Evolutionary conservation across 1,140 invertebrate genomes (phyloP).

Genomic region (Pogonus chalceus): DNA sequence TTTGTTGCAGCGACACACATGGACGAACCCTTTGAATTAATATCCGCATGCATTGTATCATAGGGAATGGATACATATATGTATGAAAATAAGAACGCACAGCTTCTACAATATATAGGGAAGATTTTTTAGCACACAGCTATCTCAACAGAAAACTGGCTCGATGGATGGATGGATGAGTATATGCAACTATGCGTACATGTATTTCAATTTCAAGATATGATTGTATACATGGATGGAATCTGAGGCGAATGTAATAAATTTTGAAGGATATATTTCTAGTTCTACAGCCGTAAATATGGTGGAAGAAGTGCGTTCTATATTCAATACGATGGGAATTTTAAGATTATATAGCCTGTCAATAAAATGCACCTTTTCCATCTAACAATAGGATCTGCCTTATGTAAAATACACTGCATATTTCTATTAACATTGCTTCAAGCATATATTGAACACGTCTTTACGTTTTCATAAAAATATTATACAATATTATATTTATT

Average conservation of each 20-base stretch:
- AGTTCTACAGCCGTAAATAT: not conserved
- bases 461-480: too few relatives aligned
- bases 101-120: not conserved
- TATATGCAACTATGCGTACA: slow-evolving; percentile 1
- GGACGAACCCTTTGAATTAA: not conserved
- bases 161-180: too few relatives aligned
- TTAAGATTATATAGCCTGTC: not conserved
- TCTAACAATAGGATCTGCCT: too few relatives aligned
- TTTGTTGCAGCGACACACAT: not conserved
- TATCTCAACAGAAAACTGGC: too few relatives aligned
- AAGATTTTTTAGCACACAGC: not conserved
- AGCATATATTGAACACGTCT: too few relatives aligned
- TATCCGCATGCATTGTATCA: not conserved
- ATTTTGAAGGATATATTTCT: slow-evolving; percentile 1
- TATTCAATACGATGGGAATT: not conserved
- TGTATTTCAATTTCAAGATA: slow-evolving; percentile 4
- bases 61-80: too few relatives aligned
- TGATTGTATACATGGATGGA: slow-evolving; percentile 3
- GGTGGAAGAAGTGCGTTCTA: not conserved
- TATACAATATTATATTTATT: too few relatives aligned
- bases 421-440: too few relatives aligned
- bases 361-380: not conserved
- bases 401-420: too few relatives aligned
- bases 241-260: slow-evolving; percentile 4
- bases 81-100: slow-evolving; percentile 1